phyloP scores from a whole-genome alignment of 2,888 invertebrate genomes.

The Homarus gammarus region DNA sequence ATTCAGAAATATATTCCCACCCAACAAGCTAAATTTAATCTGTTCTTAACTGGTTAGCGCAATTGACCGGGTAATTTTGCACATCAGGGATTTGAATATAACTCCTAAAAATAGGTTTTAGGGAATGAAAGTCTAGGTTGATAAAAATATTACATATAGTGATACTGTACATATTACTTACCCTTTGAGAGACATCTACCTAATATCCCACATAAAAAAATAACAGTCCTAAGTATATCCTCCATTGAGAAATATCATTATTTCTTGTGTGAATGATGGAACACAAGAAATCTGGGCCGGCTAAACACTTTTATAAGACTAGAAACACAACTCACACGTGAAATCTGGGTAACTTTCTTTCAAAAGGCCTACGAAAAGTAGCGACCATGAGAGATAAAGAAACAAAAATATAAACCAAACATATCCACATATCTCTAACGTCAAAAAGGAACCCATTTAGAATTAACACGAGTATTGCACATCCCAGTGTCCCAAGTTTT shows the following conservation, averaged over 20 bases:
- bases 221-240: too few relatives aligned
- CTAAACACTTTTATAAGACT: neutral
- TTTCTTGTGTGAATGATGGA: neutral
- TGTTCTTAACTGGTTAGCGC: too few relatives aligned
- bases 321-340: constrained; percentile 34
- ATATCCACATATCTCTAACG: constrained; percentile 60
- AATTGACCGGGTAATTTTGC: too few relatives aligned
- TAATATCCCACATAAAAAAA: too few relatives aligned
- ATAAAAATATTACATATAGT: too few relatives aligned
- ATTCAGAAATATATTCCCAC: too few relatives aligned
- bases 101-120: too few relatives aligned
- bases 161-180: too few relatives aligned
- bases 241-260: neutral
- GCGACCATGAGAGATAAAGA: constrained; percentile 32
- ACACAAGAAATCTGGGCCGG: neutral
- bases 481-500: constrained; percentile 47
- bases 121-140: too few relatives aligned
- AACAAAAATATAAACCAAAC: constrained; percentile 38
- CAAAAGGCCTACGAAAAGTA: constrained; percentile 66
- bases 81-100: too few relatives aligned
- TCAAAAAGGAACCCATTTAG: constrained; percentile 56
- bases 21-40: too few relatives aligned
- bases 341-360: constrained; percentile 64
- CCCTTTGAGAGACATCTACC: too few relatives aligned
- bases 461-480: constrained; percentile 18